phyloP scores from a whole-genome alignment of 1,140 invertebrate species.

The Drosophila nebulosa region DNA sequence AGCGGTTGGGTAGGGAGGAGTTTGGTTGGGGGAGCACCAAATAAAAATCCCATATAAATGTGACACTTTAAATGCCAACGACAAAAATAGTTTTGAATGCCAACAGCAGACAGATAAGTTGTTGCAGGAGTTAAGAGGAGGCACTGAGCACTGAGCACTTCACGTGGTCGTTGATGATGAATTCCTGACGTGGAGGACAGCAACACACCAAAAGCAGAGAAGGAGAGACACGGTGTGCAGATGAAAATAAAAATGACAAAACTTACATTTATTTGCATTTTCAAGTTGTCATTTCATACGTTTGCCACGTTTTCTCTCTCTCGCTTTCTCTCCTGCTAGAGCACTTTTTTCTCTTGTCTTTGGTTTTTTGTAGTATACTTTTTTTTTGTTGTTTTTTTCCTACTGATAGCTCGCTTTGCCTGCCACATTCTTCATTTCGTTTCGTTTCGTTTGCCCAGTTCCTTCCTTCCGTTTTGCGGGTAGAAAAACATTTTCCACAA shows the following conservation, averaged over 20 bases:
- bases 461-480: constrained; percentile 75
- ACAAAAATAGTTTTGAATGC: constrained; percentile 69
- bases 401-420: constrained; percentile 12
- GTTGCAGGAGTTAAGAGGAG: neutral
- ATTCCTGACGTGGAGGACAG: constrained; percentile 70
- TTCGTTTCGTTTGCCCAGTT: constrained; percentile 60
- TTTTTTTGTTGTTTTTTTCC: constrained; percentile 28
- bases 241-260: constrained; percentile 62
- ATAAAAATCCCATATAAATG: constrained; percentile 78
- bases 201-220: constrained; percentile 4
- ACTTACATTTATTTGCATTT: constrained; percentile 79
- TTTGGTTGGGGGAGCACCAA: constrained; percentile 16
- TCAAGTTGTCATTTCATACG: constrained; percentile 48
- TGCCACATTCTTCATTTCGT: constrained; percentile 66
- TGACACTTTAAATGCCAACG: constrained; percentile 78
- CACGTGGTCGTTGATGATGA: constrained; percentile 63
- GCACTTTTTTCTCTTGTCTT: constrained; percentile 1
- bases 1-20: neutral
- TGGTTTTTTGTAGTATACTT: neutral
- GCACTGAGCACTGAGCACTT: constrained; percentile 21
- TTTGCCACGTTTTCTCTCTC: neutral
- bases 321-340: neutral
- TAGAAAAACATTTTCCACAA: constrained; percentile 73
- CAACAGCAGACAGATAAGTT: constrained; percentile 1
- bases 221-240: constrained; percentile 4